These are phyloP conservation scores for Idaea biselata DNA, from an alignment of 2,888 invertebrate genomes.

Conservation along the genomic window DNA sequence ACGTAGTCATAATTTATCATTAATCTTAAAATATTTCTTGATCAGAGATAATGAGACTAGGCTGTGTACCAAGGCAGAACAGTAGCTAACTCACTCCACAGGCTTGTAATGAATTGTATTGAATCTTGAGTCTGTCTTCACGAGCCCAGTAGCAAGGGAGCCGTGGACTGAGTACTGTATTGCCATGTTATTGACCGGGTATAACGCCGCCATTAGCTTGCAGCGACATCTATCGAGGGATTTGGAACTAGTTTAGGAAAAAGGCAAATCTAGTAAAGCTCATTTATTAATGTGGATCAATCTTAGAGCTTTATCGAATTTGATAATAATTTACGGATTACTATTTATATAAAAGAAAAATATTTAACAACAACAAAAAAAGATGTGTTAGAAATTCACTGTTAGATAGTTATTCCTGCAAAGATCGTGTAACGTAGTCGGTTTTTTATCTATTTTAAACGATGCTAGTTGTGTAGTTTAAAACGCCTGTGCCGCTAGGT, in stretches of 20 bases:
- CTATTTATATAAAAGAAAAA: constrained; percentile 64
- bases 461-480: constrained; percentile 70
- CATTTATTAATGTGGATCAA: constrained; percentile 77
- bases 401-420: constrained; percentile 68
- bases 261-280: constrained; percentile 28
- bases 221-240: too few species aligned
- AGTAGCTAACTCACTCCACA: too few species aligned
- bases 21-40: too few species aligned
- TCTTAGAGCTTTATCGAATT: constrained; percentile 80
- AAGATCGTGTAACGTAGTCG: constrained; percentile 59
- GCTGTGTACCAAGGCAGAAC: too few species aligned
- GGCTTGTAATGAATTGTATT: too few species aligned
- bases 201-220: too few species aligned
- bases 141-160: too few species aligned
- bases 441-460: constrained; percentile 71
- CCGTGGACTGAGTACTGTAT: constrained; percentile 24
- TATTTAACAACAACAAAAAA: constrained; percentile 41
- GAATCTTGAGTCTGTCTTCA: too few species aligned
- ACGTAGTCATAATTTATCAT: too few species aligned
- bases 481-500: constrained; percentile 50
- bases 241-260: too few species aligned
- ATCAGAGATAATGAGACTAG: too few species aligned
- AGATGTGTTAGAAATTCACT: constrained; percentile 52
- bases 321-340: constrained; percentile 78
- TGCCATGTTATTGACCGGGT: too few species aligned